These are phyloP conservation scores for Cataglyphis cursor DNA, from an alignment of 2,888 invertebrate species.

Conservation along the genomic window DNA sequence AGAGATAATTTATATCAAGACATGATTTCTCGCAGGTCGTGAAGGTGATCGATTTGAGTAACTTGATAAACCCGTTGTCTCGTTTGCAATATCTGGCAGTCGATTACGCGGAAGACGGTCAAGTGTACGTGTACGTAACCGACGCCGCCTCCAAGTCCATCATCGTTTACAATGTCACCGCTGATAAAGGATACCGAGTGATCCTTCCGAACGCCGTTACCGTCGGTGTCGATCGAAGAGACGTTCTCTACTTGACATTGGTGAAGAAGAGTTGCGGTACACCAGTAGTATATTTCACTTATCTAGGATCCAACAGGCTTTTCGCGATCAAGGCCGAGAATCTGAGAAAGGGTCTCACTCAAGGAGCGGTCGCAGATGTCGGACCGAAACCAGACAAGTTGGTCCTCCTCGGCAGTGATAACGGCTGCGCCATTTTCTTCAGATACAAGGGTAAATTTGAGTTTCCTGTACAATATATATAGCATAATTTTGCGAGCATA, in stretches of 20 bases:
- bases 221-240: conserved; percentile 84
- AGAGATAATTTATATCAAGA: background rate
- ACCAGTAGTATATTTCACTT: conserved; percentile 88
- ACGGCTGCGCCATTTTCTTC: conserved; percentile 89
- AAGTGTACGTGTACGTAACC: conserved; percentile 89
- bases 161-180: conserved; percentile 88
- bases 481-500: background rate
- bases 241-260: conserved; percentile 89
- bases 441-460: conserved; percentile 83
- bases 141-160: conserved; percentile 90
- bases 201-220: conserved; percentile 88
- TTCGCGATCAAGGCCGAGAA: conserved; percentile 88
- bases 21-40: conserved; percentile 85
- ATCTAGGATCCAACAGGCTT: conserved; percentile 88
- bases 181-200: conserved; percentile 88
- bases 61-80: conserved; percentile 88
- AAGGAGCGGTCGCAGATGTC: conserved; percentile 88
- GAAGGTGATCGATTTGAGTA: conserved; percentile 89
- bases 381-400: conserved; percentile 88
- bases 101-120: conserved; percentile 90
- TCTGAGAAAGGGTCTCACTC: conserved; percentile 88
- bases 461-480: no score
- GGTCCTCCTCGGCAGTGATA: conserved; percentile 89
- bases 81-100: conserved; percentile 91
- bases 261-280: conserved; percentile 87